A percentile compares a stretch with the other conserved stretches of the same genome.
Evolutionary conservation across 92 coral and sea anemone genomes (phyloP).

Genomic region (Epizoanthus scotinus): DNA sequence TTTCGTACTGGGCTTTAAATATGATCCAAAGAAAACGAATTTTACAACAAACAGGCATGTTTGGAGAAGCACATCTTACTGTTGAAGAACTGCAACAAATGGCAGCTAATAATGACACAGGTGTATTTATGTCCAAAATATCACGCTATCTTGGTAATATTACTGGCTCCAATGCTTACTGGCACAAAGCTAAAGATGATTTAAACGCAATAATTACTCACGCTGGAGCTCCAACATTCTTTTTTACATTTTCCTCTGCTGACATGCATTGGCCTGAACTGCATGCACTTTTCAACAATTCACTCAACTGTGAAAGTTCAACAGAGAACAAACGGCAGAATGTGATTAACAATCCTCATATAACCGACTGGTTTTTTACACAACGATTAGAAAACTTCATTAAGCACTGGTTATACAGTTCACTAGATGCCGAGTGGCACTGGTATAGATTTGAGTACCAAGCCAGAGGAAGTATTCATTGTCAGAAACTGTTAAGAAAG

Average conservation of each 20-base stretch:
- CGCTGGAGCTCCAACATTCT: constrained; percentile 70
- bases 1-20: constrained; percentile 54
- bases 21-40: constrained; percentile 49
- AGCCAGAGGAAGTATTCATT: constrained; percentile 31
- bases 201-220: too few species aligned
- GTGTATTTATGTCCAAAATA: constrained; percentile 40
- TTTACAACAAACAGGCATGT: constrained; percentile 46
- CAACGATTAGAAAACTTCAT: constrained; percentile 10
- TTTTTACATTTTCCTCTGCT: constrained; percentile 60
- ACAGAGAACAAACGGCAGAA: constrained; percentile 42
- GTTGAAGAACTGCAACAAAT: constrained; percentile 46
- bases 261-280: too few species aligned
- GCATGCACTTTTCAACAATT: too few species aligned
- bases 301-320: constrained; percentile 26
- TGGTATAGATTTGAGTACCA: too few species aligned
- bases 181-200: constrained; percentile 52
- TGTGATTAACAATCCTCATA: constrained; percentile 65
- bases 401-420: constrained; percentile 54
- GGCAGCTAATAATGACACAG: constrained; percentile 37
- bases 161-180: constrained; percentile 47
- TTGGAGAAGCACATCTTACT: constrained; percentile 45
- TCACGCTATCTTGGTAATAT: too few species aligned
- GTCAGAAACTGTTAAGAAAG: constrained; percentile 53
- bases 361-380: too few species aligned
- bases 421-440: too few species aligned